Percentiles rank a stretch among this genome's conserved stretches.
Evolutionary conservation across 2,113 vertebrate species (phyloP).

Genomic region (Hemicordylus capensis): DNA sequence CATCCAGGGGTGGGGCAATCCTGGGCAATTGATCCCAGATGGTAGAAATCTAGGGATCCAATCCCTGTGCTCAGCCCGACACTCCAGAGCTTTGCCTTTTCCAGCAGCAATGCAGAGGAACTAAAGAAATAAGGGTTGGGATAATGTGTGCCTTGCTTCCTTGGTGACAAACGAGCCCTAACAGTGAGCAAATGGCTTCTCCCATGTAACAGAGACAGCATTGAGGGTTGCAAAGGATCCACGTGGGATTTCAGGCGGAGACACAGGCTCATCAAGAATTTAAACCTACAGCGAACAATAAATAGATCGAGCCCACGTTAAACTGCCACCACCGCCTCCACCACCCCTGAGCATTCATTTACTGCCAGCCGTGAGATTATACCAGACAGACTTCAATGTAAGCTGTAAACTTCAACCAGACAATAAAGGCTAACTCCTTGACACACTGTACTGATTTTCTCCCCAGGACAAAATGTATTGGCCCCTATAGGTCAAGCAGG

Average conservation of each 20-base stretch:
- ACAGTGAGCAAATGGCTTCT: constrained; percentile 14
- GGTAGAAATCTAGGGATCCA: not conserved
- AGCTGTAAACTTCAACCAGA: not conserved
- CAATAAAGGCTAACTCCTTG: not conserved
- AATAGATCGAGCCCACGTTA: not conserved
- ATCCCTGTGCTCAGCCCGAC: too few species aligned
- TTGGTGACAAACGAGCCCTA: constrained; percentile 5
- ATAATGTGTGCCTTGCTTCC: constrained; percentile 15
- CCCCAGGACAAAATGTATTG: not conserved
- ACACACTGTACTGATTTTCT: not conserved
- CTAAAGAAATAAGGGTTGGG: constrained; percentile 1
- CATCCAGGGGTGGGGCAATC: too few species aligned
- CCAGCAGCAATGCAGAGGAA: not conserved
- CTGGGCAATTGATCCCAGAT: too few species aligned
- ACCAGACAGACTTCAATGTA: not conserved
- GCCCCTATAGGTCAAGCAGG: not conserved
- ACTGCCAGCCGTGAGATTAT: not conserved
- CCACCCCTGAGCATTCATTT: not conserved
- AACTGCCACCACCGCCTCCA: not conserved
- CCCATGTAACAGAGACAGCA: not conserved
- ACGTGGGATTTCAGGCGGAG: constrained; percentile 12
- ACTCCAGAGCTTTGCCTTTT: too few species aligned
- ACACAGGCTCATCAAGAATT: constrained; percentile 26
- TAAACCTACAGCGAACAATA: constrained; percentile 17
- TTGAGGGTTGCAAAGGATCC: constrained; percentile 8